Evolutionary conservation across 1,140 invertebrate genomes (phyloP), one percentile per base, ranked within the genome.

Genomic region (Nylanderia fulva): DNA sequence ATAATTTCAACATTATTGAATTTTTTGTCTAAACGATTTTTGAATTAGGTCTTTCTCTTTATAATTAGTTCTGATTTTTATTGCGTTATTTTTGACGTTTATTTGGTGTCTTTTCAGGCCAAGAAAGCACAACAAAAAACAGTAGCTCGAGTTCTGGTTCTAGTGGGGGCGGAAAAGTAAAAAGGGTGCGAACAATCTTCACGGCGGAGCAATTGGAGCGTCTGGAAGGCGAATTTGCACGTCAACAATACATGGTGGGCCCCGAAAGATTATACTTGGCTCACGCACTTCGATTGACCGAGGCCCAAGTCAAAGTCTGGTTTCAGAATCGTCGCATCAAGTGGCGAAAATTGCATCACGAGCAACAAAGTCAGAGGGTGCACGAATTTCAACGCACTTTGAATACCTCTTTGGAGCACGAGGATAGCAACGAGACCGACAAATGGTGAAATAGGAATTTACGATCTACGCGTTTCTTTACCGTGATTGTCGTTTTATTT

Each of bases 321-420:
- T 99, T 99, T 93, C 99, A 99, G 95, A 99, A 99, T 93, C 95
- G 99, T 29, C 96, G 99, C 39, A 99, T 99, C 86, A 99, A 99
- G 95, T 99, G 98, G 98, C 95, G 98, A 27, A 99, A 99, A 91
- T 97, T 99, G 90, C 98, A 99, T 89, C 95, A 98, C 90, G 98
- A 99, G 92, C 96, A 98, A 85, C 98, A 98, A 52, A 98, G 98
- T 92, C 98, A 98, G 86, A 95, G 98, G 69, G 95, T 98, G 39
- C 97, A 97, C 0, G 96, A 98, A 21, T 95, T 97, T 71, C 97
- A 97, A 87, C 96, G 97, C 90, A 90, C 85, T 64, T 85, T 91
- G 33, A 88, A 64, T 36, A 86, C 88, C 48, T 91, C 91, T 13
- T 75, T 93, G 36, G 93, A 94, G 60, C 93, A 93, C 75, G 94